Base-by-base conservation (phyloP, 2,888 invertebrate species). In the Creontiades dilutus region DNA sequence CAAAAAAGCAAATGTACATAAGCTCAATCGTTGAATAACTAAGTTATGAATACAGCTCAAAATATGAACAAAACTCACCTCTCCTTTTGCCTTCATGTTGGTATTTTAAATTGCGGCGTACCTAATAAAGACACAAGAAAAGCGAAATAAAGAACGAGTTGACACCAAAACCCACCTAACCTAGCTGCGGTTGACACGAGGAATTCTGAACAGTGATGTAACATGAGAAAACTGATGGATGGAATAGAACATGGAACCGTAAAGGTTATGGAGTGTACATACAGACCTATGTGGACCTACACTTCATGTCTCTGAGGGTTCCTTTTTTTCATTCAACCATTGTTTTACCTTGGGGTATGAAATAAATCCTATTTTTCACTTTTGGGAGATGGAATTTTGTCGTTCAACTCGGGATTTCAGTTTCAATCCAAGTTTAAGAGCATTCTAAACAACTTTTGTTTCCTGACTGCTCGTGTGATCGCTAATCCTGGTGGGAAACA, bases 21-120 rank as follows among this genome's bases (percentile, higher is more conserved):
- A 23, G 0, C 68, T 12, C 0, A 13, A 68, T 27, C 19, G 27
- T 0, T 14, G 23, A 68, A 23, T 68, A 4, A 12, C 1, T 5
- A 19, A 80, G 48, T 37, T 80, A 37, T 37, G 7, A 46, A 37
- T 12, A 46, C 19, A 80, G 19, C 48, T 47, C 37, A 37, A 37
- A 9, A 92, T 92, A 92, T 0, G 28, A 47, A 88, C 27, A 87
- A 61, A 89, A 93, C 93, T 93, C 93, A 97, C 97, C 96, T 97
- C 96, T 95, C 97, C 97, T 95, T 97, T 97, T 92, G 97, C 97
- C 95, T 96, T 97, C 97, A 97, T 97, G 94, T 94, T 96, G 19
- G 19, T 37, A 52, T n/a, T 19, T 52, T 4, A 84, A 52, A 0
- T 11, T 47, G 37, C 19, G 47, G 48, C 12, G n/a, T 80, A 48